Conservation (phyloP, 2,888 invertebrate species). For the Atrina japonica region DNA sequence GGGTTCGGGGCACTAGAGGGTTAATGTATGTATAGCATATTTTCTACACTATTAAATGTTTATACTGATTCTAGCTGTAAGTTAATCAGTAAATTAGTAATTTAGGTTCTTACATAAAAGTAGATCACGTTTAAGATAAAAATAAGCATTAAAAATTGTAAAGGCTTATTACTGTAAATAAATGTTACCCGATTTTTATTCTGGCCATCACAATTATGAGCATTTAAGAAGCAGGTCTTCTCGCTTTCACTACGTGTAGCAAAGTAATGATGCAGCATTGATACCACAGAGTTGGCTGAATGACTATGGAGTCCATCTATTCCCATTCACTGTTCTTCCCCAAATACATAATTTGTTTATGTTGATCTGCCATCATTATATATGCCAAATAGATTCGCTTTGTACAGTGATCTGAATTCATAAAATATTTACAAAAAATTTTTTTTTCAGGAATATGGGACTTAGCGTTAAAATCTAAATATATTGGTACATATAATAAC, state of each 20-base stretch:
- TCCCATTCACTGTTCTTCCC: neutral
- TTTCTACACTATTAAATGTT: too few relatives aligned
- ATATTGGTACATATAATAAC: neutral
- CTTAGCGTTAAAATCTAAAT: neutral
- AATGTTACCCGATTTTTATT: conserved; percentile 15
- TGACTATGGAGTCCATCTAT: conserved; percentile 11
- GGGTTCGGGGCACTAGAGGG: too few relatives aligned
- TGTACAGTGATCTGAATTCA: conserved; percentile 16
- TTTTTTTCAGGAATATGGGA: neutral
- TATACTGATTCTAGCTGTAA: too few relatives aligned
- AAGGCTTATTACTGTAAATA: too few relatives aligned
- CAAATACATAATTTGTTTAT: neutral
- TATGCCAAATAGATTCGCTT: conserved; percentile 14
- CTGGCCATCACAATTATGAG: conserved; percentile 20
- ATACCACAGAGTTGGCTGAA: conserved; percentile 9
- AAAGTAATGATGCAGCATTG: too few relatives aligned
- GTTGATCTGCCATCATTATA: conserved; percentile 2
- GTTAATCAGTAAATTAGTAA: too few relatives aligned
- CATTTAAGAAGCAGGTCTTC: neutral
- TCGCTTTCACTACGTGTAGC: too few relatives aligned
- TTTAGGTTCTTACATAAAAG: too few relatives aligned
- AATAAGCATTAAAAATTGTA: too few relatives aligned
- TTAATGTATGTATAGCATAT: too few relatives aligned
- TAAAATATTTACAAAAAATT: neutral
- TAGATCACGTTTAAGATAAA: too few relatives aligned